Conservation (phyloP, 2,888 invertebrate species). For the Nemurella pictetii region DNA sequence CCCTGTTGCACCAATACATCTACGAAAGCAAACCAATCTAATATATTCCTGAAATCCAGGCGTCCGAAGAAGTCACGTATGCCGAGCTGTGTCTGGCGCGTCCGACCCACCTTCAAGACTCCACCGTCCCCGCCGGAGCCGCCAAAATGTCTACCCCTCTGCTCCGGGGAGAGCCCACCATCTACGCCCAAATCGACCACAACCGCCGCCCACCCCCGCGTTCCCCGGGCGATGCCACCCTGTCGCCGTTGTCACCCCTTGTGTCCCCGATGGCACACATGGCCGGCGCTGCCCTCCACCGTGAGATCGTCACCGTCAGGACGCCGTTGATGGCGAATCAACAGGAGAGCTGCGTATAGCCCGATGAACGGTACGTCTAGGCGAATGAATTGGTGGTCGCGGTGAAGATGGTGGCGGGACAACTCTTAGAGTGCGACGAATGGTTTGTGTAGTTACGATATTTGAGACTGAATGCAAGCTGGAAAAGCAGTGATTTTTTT, state of each 20-base stretch:
- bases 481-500: not conserved
- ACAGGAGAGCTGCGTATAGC: constrained; percentile 71
- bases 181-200: constrained; percentile 76
- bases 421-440: not conserved
- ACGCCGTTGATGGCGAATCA: constrained; percentile 70
- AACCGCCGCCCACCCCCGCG: constrained; percentile 57
- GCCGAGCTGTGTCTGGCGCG: constrained; percentile 62
- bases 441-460: not conserved
- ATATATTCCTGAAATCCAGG: constrained; percentile 43
- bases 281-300: constrained; percentile 43
- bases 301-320: constrained; percentile 71
- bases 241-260: constrained; percentile 57
- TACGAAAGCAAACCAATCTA: not conserved
- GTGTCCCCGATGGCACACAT: constrained; percentile 27
- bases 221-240: constrained; percentile 52
- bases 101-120: constrained; percentile 57
- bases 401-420: not conserved
- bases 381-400: not conserved
- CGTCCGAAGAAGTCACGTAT: constrained; percentile 62
- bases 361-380: constrained; percentile 29
- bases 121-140: constrained; percentile 49
- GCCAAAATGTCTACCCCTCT: constrained; percentile 30
- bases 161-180: constrained; percentile 60
- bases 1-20: not conserved
- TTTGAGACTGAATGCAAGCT: not conserved